phyloP scores from a whole-genome alignment of 2,888 invertebrate species.

The Lapara coniferarum region DNA sequence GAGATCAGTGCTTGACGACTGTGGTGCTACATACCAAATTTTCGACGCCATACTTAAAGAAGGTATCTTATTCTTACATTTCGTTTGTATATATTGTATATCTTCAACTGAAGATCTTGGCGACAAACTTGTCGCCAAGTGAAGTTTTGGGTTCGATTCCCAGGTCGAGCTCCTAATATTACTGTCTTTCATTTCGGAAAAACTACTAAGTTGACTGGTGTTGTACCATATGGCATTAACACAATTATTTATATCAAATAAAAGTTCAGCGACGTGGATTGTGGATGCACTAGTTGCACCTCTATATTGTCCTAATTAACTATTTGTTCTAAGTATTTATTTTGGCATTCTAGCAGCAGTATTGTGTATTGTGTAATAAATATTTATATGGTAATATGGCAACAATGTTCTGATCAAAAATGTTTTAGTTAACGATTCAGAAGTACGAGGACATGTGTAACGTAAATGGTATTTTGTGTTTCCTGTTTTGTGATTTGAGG shows the following conservation, averaged over 20 bases:
- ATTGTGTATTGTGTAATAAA: neutral
- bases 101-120: too few species aligned
- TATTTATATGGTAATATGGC: neutral
- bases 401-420: neutral
- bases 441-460: neutral
- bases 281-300: too few species aligned
- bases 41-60: conserved; percentile 89
- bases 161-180: too few species aligned
- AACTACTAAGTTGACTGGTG: too few species aligned
- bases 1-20: conserved; percentile 86
- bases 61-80: conserved; percentile 54
- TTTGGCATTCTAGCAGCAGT: neutral
- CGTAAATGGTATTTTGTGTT: neutral
- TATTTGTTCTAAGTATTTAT: neutral
- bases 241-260: too few species aligned
- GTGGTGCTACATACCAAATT: conserved; percentile 91
- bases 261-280: too few species aligned
- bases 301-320: neutral
- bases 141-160: too few species aligned
- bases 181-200: too few species aligned
- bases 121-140: too few species aligned
- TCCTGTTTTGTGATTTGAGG: neutral
- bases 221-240: too few species aligned
- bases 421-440: neutral
- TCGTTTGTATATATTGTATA: neutral